Conservation (phyloP, 92 coral and sea anemone species). For the Parazoanthus darwini region DNA sequence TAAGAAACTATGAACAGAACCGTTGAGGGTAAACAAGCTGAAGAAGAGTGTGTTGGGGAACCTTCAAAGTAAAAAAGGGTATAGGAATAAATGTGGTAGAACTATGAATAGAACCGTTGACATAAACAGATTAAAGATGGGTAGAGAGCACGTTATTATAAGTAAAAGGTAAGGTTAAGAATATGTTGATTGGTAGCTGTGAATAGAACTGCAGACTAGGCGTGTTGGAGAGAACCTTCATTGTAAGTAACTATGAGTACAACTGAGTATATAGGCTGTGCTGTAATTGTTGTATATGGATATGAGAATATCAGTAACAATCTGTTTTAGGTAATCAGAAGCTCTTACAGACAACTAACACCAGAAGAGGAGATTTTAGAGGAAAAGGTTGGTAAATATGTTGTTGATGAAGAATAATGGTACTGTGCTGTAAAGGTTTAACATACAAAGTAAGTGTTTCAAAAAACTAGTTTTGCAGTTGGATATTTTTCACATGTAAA, state of each 20-base stretch:
- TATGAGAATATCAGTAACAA: background rate
- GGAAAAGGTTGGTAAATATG: conserved; percentile 62
- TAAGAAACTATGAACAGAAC: background rate
- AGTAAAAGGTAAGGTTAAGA: background rate
- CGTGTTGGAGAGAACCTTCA: too few species aligned
- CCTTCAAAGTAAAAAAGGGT: background rate
- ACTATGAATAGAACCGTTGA: too few species aligned
- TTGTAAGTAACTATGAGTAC: too few species aligned
- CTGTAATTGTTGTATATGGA: background rate
- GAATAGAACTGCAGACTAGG: too few species aligned
- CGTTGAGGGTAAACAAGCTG: background rate
- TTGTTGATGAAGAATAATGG: background rate
- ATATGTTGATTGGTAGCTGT: too few species aligned
- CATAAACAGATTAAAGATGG: too few species aligned
- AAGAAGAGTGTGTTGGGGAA: background rate
- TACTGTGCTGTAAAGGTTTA: background rate
- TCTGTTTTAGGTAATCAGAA: conserved; percentile 77
- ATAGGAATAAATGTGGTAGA: too few species aligned
- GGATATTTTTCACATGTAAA: too few species aligned
- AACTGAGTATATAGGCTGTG: background rate
- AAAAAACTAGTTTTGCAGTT: too few species aligned
- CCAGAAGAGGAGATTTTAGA: conserved; percentile 86
- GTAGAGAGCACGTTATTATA: too few species aligned
- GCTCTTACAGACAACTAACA: conserved; percentile 84
- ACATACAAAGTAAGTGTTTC: too few species aligned